A percentile compares a stretch with the other conserved stretches of the same genome.
phyloP scores from a whole-genome alignment of 2,888 invertebrate genomes.

The Chaitophorus viminalis region DNA sequence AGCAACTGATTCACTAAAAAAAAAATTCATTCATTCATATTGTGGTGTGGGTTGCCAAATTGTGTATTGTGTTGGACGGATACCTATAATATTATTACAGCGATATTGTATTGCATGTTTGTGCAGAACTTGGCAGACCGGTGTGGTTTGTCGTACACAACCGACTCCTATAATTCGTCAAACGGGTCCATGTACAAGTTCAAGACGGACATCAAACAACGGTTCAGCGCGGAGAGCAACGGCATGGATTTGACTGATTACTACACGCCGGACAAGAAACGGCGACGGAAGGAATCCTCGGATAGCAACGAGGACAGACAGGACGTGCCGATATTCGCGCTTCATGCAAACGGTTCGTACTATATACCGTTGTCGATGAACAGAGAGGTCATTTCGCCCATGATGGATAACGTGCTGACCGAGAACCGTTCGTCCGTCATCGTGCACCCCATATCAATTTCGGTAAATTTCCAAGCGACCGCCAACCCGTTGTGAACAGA shows the following conservation, averaged over 20 bases:
- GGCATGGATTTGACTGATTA: conserved; percentile 17
- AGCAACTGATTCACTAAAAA: too few relatives aligned
- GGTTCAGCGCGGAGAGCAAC: conserved; percentile 72
- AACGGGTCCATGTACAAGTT: conserved; percentile 77
- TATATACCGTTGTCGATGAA: conserved; percentile 89
- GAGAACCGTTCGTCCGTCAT: conserved; percentile 70
- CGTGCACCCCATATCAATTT: conserved; percentile 88
- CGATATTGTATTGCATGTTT: background rate
- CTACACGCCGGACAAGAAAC: conserved; percentile 40
- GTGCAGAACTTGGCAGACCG: conserved; percentile 64
- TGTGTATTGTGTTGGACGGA: too few relatives aligned
- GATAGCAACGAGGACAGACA: conserved; percentile 26
- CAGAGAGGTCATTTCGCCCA: conserved; percentile 77
- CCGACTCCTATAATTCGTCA: conserved; percentile 67
- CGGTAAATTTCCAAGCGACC: conserved; percentile 77
- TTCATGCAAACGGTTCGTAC: conserved; percentile 88
- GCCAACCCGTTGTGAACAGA: conserved; percentile 14
- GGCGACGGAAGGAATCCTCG: conserved; percentile 13
- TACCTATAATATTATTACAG: too few relatives aligned
- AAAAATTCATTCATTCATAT: too few relatives aligned
- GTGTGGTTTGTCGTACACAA: conserved; percentile 63
- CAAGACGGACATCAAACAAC: conserved; percentile 91
- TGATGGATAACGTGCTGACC: conserved; percentile 68
- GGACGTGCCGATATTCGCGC: conserved; percentile 86
- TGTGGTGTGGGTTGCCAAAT: too few relatives aligned